Conservation (phyloP, 2,113 vertebrate genomes). For the Elanus axillaris region DNA sequence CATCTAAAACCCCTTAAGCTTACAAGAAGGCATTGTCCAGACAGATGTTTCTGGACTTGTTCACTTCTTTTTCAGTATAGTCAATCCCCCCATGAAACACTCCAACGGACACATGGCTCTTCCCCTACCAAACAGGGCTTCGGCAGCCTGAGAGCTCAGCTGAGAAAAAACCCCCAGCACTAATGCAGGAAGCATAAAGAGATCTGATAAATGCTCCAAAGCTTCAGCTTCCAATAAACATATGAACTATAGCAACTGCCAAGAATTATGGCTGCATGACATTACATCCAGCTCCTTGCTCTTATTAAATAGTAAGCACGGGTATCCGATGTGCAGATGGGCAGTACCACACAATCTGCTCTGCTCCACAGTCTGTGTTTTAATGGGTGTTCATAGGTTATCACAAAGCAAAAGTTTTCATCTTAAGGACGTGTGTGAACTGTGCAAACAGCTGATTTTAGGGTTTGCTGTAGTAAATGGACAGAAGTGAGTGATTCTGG, state of each 20-base stretch:
- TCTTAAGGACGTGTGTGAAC: not conserved
- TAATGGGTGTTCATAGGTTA: not conserved
- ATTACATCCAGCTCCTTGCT: conserved; percentile 45
- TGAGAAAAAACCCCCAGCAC: not conserved
- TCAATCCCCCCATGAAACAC: not conserved
- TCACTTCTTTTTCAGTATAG: not conserved
- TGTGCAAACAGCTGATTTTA: not conserved
- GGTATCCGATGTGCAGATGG: conserved; percentile 31
- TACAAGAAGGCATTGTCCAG: not conserved
- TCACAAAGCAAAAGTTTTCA: not conserved
- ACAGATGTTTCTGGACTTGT: not conserved
- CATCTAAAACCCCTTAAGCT: not conserved
- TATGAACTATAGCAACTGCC: conserved; percentile 41
- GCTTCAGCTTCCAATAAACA: conserved; percentile 54
- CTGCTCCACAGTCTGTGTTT: not conserved
- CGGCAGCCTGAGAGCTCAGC: not conserved
- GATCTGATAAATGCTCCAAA: conserved; percentile 59
- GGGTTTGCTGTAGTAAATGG: not conserved
- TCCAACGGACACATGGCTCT: not conserved
- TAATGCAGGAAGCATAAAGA: conserved; percentile 48
- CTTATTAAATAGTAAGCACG: not conserved
- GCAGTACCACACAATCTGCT: conserved; percentile 43
- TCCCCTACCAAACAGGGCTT: not conserved
- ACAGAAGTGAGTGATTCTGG: not conserved
- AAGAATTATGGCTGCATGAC: conserved; percentile 51